Percentiles rank a stretch among this genome's conserved stretches.
Conservation (phyloP, 92 coral and sea anemone species). For the Desmophyllum pertusum region DNA sequence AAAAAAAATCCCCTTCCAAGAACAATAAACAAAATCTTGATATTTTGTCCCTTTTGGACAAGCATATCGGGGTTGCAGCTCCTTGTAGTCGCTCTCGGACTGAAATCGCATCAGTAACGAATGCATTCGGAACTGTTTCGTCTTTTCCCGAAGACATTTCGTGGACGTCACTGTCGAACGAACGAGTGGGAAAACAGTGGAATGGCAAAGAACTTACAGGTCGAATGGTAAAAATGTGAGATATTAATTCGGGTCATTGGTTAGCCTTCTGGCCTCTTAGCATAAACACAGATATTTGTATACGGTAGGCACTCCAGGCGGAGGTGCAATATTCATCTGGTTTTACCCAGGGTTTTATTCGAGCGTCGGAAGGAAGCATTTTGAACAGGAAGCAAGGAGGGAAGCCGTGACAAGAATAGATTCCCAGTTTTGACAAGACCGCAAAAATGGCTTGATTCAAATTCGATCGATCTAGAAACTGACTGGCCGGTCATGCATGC, state of each 20-base stretch:
- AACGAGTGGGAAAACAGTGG: not conserved
- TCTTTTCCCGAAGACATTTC: not conserved
- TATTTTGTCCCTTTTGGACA: no score
- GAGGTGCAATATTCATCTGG: not conserved
- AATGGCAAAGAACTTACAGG: not conserved
- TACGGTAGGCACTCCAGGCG: not conserved
- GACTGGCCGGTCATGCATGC: not conserved
- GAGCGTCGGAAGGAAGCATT: constrained; percentile 1
- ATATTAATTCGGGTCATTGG: no score
- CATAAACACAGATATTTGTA: not conserved
- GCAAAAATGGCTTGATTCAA: not conserved
- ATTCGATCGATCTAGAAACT: not conserved
- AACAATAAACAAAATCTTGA: no score
- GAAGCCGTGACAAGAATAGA: not conserved
- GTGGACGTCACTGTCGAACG: constrained; percentile 29
- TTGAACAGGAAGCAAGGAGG: no score
- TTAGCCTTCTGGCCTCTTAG: not conserved
- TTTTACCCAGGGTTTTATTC: not conserved
- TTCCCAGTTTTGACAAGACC: no score
- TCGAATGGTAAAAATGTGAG: not conserved
- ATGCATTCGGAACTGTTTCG: not conserved
- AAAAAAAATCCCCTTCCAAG: no score
- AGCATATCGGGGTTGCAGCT: no score
- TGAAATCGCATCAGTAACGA: not conserved
- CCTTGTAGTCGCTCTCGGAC: no score